Evolutionary conservation across 2,888 invertebrate genomes (phyloP).

Genomic region (Mesodorylaimus sp.): DNA sequence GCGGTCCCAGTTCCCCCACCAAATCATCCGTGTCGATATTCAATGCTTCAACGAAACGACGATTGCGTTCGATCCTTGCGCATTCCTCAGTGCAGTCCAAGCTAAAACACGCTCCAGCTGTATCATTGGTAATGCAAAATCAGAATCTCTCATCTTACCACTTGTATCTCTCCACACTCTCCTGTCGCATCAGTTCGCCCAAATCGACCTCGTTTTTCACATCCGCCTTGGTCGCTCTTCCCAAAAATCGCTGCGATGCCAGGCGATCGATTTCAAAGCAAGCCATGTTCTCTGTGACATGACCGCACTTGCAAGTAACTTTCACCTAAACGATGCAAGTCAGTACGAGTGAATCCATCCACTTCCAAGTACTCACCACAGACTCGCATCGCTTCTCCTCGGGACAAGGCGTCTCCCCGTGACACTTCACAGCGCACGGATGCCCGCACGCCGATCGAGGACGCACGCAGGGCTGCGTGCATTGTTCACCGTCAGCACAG

Average conservation of each 20-base stretch:
- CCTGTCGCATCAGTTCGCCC: not conserved
- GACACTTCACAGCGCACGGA: conserved; percentile 63
- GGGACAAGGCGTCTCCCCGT: conserved; percentile 48
- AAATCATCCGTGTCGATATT: conserved; percentile 6
- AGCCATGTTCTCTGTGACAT: conserved; percentile 13
- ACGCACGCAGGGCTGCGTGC: conserved; percentile 58
- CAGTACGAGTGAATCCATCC: not conserved
- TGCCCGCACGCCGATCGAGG: conserved; percentile 57
- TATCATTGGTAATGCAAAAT: not conserved
- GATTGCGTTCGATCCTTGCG: conserved; percentile 62
- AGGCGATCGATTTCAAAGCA: conserved; percentile 17
- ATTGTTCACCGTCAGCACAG: conserved; percentile 43
- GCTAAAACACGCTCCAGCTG: conserved; percentile 39
- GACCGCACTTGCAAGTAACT: conserved; percentile 22
- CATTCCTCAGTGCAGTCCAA: conserved; percentile 86
- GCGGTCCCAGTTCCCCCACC: conserved; percentile 29
- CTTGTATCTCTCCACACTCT: not conserved
- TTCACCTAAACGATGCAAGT: conserved; percentile 38
- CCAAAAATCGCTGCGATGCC: conserved; percentile 5
- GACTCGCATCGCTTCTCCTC: conserved; percentile 32
- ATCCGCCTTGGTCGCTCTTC: not conserved
- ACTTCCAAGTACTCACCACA: not conserved
- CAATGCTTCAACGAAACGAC: conserved; percentile 67
- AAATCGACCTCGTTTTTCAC: not conserved
- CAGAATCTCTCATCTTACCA: not conserved